phyloP scores from a whole-genome alignment of 2,797 vertebrate genomes.

The Phataginus tetradactyla region DNA sequence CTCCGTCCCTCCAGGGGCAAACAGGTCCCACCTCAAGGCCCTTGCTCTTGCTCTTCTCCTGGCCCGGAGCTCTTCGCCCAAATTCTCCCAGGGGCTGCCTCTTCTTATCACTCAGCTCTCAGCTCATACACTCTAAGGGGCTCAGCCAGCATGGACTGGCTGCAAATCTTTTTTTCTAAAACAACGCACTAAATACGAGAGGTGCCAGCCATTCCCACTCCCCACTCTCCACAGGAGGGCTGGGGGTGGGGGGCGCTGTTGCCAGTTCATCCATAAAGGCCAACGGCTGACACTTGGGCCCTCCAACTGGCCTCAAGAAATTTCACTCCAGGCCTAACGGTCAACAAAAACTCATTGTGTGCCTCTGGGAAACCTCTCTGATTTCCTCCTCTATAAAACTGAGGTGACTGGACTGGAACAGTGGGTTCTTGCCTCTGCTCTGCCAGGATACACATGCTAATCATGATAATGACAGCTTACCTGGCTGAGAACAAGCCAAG shows the following conservation, averaged over 20 bases:
- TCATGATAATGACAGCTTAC: neutral
- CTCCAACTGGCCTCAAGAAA: neutral
- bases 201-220: neutral
- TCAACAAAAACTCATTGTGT: neutral
- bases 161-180: no score
- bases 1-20: neutral
- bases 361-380: neutral
- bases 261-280: neutral
- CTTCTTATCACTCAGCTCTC: neutral
- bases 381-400: neutral
- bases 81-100: neutral
- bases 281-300: neutral
- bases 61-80: neutral
- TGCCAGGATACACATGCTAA: neutral
- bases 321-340: neutral
- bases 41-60: no score
- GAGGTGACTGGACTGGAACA: neutral
- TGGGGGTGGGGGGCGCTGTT: neutral
- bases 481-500: neutral
- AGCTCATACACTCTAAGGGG: neutral
- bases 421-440: neutral
- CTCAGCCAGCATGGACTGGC: neutral
- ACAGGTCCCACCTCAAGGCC: neutral
- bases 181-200: neutral
- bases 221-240: neutral